Evolutionary conservation across 1,140 invertebrate genomes (phyloP).

Genomic region (Pogonomyrmex barbatus): DNA sequence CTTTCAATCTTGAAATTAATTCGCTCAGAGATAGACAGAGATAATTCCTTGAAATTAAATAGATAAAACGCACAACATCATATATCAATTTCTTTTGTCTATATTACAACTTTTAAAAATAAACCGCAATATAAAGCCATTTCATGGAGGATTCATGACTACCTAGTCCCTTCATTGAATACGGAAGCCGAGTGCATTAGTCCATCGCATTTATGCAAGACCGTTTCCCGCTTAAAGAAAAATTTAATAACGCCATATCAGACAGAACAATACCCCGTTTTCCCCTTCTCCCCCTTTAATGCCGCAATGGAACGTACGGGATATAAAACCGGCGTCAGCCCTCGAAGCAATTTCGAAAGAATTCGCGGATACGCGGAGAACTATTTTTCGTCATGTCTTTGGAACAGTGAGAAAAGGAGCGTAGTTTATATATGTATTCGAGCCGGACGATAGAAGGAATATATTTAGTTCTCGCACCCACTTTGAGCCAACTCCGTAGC

Average conservation of each 20-base stretch:
- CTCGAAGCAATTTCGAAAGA: constrained; percentile 60
- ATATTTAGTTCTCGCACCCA: constrained; percentile 77
- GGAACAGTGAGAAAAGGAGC: constrained; percentile 55
- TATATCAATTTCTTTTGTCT: neutral
- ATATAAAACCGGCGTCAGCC: constrained; percentile 55
- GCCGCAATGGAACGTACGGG: constrained; percentile 50
- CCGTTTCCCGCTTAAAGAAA: constrained; percentile 59
- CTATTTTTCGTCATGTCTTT: constrained; percentile 39
- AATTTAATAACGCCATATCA: constrained; percentile 65
- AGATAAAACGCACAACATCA: neutral
- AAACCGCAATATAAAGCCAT: constrained; percentile 17
- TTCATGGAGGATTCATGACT: constrained; percentile 28
- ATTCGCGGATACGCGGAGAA: constrained; percentile 24
- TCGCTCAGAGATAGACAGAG: neutral
- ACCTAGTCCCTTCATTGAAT: constrained; percentile 52
- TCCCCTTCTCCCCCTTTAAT: constrained; percentile 31
- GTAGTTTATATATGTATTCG: constrained; percentile 49
- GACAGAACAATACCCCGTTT: constrained; percentile 56
- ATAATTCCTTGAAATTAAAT: neutral
- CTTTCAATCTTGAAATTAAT: neutral
- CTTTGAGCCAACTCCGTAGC: constrained; percentile 73
- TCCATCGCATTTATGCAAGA: constrained; percentile 55
- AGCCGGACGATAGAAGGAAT: constrained; percentile 57
- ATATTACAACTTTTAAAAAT: constrained; percentile 6
- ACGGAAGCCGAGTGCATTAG: constrained; percentile 54